Base-by-base conservation (phyloP, 1,140 invertebrate species). In the Drosophila willistoni region DNA sequence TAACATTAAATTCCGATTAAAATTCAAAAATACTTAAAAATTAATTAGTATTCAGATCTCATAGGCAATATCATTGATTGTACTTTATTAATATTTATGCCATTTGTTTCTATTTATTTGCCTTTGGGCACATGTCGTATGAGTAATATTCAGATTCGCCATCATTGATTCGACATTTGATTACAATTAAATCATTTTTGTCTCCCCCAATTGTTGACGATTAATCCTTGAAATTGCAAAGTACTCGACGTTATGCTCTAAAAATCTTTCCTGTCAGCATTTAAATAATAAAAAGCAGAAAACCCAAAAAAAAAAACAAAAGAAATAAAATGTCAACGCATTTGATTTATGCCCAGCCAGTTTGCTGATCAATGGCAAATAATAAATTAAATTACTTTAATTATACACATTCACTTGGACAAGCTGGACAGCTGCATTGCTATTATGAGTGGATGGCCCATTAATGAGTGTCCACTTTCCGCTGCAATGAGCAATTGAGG, bases 381-480 rank as follows among this genome's bases (percentile, higher is more conserved):
- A 89, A 87, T 87, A 87, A 87, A 89, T 89, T 71, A 86, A 83
- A 86, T 87, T 80, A 86, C 79, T 87, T 86, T 86, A 86, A 87
- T 86, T 86, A 71, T 79, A 59, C 72, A 73, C 72, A 73, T 77
- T 70, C 44, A 82, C 76, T 67, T 36, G 54, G 71, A 87, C 83
- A 79, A 68, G 42, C 62, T 29, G 54, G 71, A 87, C 83, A 79
- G 74, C 55, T 65, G 74, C 67, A 69, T 19, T 51, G 44, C 44
- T 17, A 51, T 41, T 42, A 41, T 25, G 60, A 14, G 69, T 56
- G 70, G 54, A 33, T 29, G 55, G 4, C 12, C 51, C 74, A 79
- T 77, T 77, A 67, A 85, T 79, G 73, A 74, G 73, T 36, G 60
- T 19, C 55, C 41, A 70, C 72, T 70, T 42, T 51, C 42, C 36